phyloP scores from a whole-genome alignment of 2,113 vertebrate species.

The Corvus hawaiiensis region DNA sequence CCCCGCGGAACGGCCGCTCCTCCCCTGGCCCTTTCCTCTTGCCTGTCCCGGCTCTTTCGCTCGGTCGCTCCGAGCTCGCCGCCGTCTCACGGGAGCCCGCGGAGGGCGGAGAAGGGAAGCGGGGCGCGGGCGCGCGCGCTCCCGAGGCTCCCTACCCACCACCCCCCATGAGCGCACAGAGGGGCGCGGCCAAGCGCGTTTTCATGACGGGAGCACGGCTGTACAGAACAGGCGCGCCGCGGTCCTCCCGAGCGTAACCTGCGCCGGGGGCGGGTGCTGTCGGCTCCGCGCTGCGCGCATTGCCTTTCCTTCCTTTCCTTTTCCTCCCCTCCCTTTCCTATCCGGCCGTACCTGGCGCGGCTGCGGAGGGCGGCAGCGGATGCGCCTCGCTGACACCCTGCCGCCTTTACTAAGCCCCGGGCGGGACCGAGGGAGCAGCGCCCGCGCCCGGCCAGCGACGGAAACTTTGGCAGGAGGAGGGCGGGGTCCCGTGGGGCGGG shows the following conservation, averaged over 20 bases:
- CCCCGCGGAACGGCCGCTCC: background rate
- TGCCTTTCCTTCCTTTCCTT: background rate
- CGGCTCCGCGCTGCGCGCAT: background rate
- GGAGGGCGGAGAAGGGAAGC: background rate
- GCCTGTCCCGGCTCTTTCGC: background rate
- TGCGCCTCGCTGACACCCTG: background rate
- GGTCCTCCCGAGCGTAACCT: background rate
- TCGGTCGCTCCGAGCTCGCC: background rate
- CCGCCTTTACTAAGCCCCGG: background rate
- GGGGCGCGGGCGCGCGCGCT: background rate
- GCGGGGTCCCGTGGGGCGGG: background rate
- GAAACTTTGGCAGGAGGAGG: background rate
- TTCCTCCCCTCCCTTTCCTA: background rate
- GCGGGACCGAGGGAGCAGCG: background rate
- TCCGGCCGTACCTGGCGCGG: background rate
- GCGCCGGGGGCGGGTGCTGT: background rate
- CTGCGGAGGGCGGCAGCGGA: background rate
- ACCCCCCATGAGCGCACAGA: background rate
- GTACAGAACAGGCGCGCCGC: background rate
- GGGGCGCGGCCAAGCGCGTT: background rate
- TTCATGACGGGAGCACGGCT: background rate
- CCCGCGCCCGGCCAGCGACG: background rate
- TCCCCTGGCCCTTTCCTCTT: background rate
- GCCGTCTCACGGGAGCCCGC: background rate
- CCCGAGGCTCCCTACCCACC: background rate